These are phyloP conservation scores for Polydesmus complanatus DNA, from an alignment of 2,888 invertebrate species.

Conservation along the genomic window DNA sequence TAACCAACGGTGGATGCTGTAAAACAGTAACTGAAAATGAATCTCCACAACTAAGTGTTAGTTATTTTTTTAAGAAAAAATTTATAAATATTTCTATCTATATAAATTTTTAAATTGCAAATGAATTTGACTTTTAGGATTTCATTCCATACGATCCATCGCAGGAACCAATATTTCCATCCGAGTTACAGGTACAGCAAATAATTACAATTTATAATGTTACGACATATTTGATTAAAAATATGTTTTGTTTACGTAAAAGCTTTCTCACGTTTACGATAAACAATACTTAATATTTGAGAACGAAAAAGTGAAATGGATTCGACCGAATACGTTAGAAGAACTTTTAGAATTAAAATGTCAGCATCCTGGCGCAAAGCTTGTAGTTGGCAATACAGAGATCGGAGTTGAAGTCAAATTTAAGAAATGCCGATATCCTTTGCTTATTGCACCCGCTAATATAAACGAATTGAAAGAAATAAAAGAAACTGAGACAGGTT, in stretches of 20 bases:
- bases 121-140: no score
- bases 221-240: not conserved
- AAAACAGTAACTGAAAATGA: not conserved
- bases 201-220: not conserved
- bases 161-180: slow-evolving; percentile 86
- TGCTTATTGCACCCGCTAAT: slow-evolving; percentile 55
- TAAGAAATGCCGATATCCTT: slow-evolving; percentile 62
- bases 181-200: slow-evolving; percentile 53
- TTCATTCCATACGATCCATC: slow-evolving; percentile 57
- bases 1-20: not conserved
- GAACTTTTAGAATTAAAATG: slow-evolving; percentile 54
- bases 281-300: slow-evolving; percentile 45
- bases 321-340: slow-evolving; percentile 53
- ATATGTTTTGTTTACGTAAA: slow-evolving; percentile 7
- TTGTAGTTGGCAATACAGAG: slow-evolving; percentile 84
- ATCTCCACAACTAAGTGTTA: no score
- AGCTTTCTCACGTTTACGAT: slow-evolving; percentile 39
- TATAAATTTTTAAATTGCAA: not conserved
- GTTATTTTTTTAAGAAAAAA: no score
- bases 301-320: slow-evolving; percentile 56
- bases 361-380: slow-evolving; percentile 50
- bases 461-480: slow-evolving; percentile 53
- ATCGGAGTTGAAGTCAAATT: slow-evolving; percentile 78
- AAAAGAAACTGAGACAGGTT: slow-evolving; percentile 37
- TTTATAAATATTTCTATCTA: not conserved